A percentile compares a stretch with the other conserved stretches of the same genome.
phyloP scores from a whole-genome alignment of 2,797 vertebrate species.

The Sebastes diploproa region DNA sequence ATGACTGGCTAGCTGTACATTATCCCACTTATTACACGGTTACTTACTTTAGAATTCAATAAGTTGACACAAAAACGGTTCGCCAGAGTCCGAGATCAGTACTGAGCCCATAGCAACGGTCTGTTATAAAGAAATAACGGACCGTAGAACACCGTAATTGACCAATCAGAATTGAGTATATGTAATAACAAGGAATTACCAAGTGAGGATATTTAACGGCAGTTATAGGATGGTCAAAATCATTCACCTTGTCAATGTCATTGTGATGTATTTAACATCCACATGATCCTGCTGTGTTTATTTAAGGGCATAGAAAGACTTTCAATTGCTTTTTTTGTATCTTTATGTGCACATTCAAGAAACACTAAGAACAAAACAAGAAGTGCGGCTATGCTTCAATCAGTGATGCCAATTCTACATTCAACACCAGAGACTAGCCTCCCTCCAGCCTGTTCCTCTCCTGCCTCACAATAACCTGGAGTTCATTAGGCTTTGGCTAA shows the following conservation, averaged over 20 bases:
- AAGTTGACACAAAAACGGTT: no score
- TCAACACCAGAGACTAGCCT: background rate
- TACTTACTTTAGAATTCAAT: no score
- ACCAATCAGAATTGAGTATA: no score
- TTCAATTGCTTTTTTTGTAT: background rate
- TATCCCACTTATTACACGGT: no score
- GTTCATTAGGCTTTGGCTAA: background rate
- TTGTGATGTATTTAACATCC: background rate
- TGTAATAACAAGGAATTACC: background rate
- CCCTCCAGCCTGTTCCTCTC: background rate
- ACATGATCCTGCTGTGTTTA: background rate
- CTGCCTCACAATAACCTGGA: background rate
- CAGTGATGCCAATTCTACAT: background rate
- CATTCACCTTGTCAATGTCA: background rate
- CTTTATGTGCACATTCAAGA: background rate
- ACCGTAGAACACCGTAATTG: no score
- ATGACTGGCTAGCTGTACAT: no score
- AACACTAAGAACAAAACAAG: background rate
- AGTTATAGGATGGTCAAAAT: background rate
- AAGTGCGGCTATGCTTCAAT: background rate
- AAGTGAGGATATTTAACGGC: rapidly evolving
- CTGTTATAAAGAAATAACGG: no score
- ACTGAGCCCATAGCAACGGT: no score
- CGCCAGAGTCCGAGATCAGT: no score
- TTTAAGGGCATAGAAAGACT: background rate